phyloP scores from a whole-genome alignment of 2,113 vertebrate species.

The Saimiri boliviensis region DNA sequence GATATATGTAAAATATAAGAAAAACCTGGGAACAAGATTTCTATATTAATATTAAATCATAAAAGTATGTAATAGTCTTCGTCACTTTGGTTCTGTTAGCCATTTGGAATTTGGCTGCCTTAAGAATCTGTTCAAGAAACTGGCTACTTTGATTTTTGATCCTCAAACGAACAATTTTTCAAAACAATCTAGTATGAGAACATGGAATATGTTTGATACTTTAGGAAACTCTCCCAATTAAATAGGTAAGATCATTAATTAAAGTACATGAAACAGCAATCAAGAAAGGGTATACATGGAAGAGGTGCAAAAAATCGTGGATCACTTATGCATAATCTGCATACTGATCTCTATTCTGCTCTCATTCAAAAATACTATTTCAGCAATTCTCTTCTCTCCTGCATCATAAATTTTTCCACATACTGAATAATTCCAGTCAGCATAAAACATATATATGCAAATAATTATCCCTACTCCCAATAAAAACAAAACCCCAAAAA shows the following conservation, averaged over 20 bases:
- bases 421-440: background rate
- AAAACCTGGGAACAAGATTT: background rate
- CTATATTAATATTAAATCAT: constrained; percentile 33
- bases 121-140: constrained; percentile 24
- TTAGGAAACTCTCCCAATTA: constrained; percentile 33
- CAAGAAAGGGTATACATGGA: background rate
- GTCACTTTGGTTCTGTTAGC: background rate
- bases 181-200: constrained; percentile 24
- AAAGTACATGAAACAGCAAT: background rate
- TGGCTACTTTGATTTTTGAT: constrained; percentile 15
- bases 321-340: background rate
- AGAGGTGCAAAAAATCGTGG: background rate
- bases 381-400: background rate
- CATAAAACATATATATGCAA: background rate
- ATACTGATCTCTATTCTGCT: background rate
- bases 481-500: background rate
- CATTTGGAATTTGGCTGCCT: background rate
- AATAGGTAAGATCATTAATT: constrained; percentile 34
- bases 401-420: background rate
- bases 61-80: background rate
- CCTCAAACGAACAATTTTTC: constrained; percentile 25
- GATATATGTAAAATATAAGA: background rate
- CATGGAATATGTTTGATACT: background rate
- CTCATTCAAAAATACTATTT: background rate
- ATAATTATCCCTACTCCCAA: background rate